Percentiles rank a stretch among this genome's conserved stretches.
phyloP scores from a whole-genome alignment of 2,113 vertebrate species.

The Xyliphius kryptos region DNA sequence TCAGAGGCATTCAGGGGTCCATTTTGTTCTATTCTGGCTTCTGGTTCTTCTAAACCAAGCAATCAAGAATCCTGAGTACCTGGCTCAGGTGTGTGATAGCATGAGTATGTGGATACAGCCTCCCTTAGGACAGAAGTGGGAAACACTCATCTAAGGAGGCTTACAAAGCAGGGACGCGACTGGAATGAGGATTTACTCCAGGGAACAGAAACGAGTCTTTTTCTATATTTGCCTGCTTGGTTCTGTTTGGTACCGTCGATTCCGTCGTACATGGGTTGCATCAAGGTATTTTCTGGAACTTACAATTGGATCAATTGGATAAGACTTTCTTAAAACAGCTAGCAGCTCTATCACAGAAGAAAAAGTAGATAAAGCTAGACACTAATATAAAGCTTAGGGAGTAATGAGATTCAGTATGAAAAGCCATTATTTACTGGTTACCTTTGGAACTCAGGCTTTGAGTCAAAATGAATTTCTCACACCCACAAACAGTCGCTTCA shows the following conservation, averaged over 20 bases:
- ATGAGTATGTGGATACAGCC: neutral
- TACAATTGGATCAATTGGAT: too few relatives aligned
- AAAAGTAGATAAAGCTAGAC: too few relatives aligned
- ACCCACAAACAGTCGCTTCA: too few relatives aligned
- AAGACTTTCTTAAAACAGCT: too few relatives aligned
- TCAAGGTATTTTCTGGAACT: too few relatives aligned
- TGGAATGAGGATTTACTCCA: constrained; percentile 1
- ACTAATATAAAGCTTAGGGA: too few relatives aligned
- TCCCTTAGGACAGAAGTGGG: constrained; percentile 3
- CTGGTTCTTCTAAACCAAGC: neutral
- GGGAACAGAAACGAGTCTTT: neutral
- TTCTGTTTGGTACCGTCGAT: neutral
- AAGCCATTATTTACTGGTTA: too few relatives aligned
- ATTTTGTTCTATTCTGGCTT: neutral
- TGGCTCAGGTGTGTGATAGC: constrained; percentile 13
- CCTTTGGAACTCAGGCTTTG: too few relatives aligned
- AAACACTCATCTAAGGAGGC: constrained; percentile 7
- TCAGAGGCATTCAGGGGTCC: neutral
- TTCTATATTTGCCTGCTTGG: neutral
- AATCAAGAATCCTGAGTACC: constrained; percentile 2
- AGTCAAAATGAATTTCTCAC: too few relatives aligned
- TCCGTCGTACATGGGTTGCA: too few relatives aligned
- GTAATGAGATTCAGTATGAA: too few relatives aligned
- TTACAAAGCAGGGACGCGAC: neutral
- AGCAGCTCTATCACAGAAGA: too few relatives aligned